Percentiles rank a stretch among this genome's conserved stretches.
These are phyloP conservation scores for Tuberolachnus salignus DNA, from an alignment of 2,888 invertebrate genomes.

Conservation along the genomic window DNA sequence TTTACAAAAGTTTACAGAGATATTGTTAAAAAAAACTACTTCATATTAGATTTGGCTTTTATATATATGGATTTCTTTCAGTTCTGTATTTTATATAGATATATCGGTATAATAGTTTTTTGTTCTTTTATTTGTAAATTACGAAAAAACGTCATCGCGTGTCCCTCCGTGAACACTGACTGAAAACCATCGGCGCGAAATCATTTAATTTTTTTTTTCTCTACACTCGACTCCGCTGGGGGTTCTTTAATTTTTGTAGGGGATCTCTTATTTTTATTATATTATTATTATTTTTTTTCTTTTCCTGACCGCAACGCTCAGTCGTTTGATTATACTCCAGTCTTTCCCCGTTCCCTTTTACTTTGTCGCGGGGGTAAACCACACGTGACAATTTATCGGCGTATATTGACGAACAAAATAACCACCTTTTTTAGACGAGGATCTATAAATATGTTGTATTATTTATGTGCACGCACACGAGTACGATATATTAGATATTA, in stretches of 20 bases:
- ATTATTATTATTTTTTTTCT: conserved; percentile 10
- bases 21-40: too few relatives aligned
- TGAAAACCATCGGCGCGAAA: conserved; percentile 49
- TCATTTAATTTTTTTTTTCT: conserved; percentile 40
- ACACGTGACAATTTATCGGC: conserved; percentile 38
- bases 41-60: too few relatives aligned
- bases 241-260: conserved; percentile 54
- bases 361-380: conserved; percentile 14
- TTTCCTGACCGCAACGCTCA: conserved; percentile 14
- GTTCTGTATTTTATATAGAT: too few relatives aligned
- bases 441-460: neutral
- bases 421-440: conserved; percentile 40
- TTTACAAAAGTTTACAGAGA: too few relatives aligned
- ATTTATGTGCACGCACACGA: neutral
- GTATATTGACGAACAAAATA: conserved; percentile 27
- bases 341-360: neutral
- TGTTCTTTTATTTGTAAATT: conserved; percentile 47
- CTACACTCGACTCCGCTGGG: conserved; percentile 49
- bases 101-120: conserved; percentile 20
- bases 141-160: conserved; percentile 48
- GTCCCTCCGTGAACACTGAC: conserved; percentile 18
- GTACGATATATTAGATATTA: conserved; percentile 9
- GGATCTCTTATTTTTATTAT: conserved; percentile 30
- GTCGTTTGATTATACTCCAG: conserved; percentile 42
- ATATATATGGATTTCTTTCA: too few relatives aligned